phyloP scores from a whole-genome alignment of 2,888 invertebrate species.

The Campopleginae sp. region DNA sequence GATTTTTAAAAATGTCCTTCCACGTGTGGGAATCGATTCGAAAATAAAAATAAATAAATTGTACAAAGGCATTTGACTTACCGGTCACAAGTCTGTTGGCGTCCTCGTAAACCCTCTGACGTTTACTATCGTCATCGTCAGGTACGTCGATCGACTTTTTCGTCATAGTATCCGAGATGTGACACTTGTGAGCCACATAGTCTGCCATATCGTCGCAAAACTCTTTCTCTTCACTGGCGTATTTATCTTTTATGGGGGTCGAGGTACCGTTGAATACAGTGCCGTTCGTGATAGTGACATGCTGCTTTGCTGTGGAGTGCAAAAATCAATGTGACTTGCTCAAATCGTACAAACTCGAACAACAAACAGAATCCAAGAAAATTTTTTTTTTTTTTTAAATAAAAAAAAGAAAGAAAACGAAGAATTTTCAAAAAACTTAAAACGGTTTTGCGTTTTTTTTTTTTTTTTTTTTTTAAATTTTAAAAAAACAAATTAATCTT shows the following conservation, averaged over 20 bases:
- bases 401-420: constrained; percentile 2
- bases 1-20: constrained; percentile 3
- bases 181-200: constrained; percentile 82
- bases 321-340: constrained; percentile 67
- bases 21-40: no score
- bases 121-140: constrained; percentile 81
- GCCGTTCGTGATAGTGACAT: constrained; percentile 83
- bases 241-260: constrained; percentile 84
- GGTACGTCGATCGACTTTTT: constrained; percentile 79
- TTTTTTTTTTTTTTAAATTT: no score
- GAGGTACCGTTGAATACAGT: constrained; percentile 84
- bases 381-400: no score
- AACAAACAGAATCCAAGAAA: not conserved
- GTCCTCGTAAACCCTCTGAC: constrained; percentile 81
- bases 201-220: constrained; percentile 82
- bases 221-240: constrained; percentile 83
- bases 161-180: constrained; percentile 79
- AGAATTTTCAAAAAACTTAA: no score
- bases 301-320: constrained; percentile 82
- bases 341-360: not conserved
- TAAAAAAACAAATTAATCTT: no score
- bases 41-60: no score
- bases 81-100: constrained; percentile 82
- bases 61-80: constrained; percentile 75
- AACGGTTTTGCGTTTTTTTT: no score